A percentile compares a stretch with the other conserved stretches of the same genome.
Conservation (phyloP, 30 jellyfish, hydroid and myxozoan genomes). For the Turritopsis dohrnii region DNA sequence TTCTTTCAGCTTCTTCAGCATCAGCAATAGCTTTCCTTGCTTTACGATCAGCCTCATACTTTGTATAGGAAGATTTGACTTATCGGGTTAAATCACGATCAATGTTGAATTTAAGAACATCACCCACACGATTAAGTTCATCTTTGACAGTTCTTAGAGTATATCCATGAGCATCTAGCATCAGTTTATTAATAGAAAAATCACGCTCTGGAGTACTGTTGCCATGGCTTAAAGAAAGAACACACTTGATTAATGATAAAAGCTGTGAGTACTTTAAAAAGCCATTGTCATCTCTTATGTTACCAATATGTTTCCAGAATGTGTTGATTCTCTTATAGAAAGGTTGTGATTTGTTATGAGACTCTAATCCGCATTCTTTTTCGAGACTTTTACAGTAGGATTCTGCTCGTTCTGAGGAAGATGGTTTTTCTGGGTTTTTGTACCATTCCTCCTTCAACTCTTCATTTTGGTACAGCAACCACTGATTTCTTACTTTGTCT, state of each 20-base stretch:
- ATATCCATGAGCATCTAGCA: constrained; percentile 33
- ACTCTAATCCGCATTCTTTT: too few species aligned
- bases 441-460: too few species aligned
- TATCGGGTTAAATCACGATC: background rate
- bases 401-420: too few species aligned
- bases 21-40: constrained; percentile 5
- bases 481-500: too few species aligned
- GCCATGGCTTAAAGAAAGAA: constrained; percentile 39
- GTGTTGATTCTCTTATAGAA: too few species aligned
- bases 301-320: too few species aligned
- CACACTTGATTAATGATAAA: too few species aligned
- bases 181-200: constrained; percentile 25
- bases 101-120: constrained; percentile 27
- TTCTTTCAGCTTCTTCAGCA: constrained; percentile 22
- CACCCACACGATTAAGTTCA: constrained; percentile 28
- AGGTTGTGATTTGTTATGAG: too few species aligned
- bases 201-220: constrained; percentile 46
- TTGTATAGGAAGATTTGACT: constrained; percentile 10
- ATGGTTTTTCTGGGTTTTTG: too few species aligned
- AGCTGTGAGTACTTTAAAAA: too few species aligned
- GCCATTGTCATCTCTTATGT: too few species aligned
- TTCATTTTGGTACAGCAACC: background rate
- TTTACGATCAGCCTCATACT: background rate
- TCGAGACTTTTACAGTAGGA: too few species aligned
- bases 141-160: constrained; percentile 29